A percentile compares a stretch with the other conserved stretches of the same genome.
Conservation (phyloP, 2,797 vertebrate species). For the Tadarida brasiliensis region DNA sequence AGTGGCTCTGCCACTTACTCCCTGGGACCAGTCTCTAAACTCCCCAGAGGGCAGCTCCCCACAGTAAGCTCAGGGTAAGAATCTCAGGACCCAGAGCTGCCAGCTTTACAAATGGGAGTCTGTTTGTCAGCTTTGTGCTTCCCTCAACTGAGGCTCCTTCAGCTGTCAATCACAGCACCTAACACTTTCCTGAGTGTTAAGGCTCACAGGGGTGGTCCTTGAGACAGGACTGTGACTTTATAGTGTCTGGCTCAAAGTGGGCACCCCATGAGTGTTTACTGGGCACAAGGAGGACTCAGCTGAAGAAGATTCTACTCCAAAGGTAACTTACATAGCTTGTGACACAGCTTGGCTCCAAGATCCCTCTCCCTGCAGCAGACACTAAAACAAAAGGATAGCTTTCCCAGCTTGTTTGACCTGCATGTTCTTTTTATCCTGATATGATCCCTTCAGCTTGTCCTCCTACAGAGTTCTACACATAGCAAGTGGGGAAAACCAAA, state of each 20-base stretch:
- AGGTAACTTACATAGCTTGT: neutral
- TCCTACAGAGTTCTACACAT: neutral
- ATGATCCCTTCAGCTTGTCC: neutral
- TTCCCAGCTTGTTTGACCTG: neutral
- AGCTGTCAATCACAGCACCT: neutral
- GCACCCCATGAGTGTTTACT: neutral
- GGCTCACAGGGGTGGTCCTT: neutral
- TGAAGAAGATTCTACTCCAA: too few species aligned
- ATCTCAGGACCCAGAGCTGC: neutral
- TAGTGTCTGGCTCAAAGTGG: too few species aligned
- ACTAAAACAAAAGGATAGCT: neutral
- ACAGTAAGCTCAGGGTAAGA: neutral
- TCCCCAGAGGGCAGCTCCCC: neutral
- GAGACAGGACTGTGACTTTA: neutral
- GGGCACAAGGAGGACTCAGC: neutral
- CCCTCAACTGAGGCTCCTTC: neutral
- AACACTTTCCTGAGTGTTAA: neutral
- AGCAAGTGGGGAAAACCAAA: neutral
- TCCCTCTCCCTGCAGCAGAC: neutral
- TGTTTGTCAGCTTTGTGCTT: neutral
- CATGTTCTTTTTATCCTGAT: neutral
- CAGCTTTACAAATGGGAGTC: too few species aligned
- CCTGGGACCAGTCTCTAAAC: neutral
- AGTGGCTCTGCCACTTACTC: accelerated
- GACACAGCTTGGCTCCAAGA: neutral